phyloP scores from a whole-genome alignment of 2,888 invertebrate genomes.

The Euclidia mi region DNA sequence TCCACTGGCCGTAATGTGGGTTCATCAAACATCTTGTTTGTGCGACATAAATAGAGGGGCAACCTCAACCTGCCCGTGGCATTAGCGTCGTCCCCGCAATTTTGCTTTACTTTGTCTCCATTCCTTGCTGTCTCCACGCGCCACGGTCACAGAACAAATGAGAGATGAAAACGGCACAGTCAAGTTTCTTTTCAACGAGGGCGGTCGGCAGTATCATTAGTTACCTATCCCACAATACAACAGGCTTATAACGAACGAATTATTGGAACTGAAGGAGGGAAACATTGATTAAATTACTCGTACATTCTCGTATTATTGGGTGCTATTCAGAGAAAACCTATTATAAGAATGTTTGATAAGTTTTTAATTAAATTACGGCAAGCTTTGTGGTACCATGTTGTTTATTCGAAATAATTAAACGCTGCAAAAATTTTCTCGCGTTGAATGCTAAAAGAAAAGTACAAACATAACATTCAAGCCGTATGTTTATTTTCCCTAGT shows the following conservation, averaged over 20 bases:
- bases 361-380: slow-evolving; percentile 33
- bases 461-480: slow-evolving; percentile 75
- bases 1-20: slow-evolving; percentile 80
- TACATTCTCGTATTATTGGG: slow-evolving; percentile 27
- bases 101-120: slow-evolving; percentile 82
- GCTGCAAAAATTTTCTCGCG: slow-evolving; percentile 61
- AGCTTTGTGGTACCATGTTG: slow-evolving; percentile 6
- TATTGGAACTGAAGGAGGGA: slow-evolving; percentile 20
- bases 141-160: slow-evolving; percentile 73
- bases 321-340: slow-evolving; percentile 8
- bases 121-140: slow-evolving; percentile 71
- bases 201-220: slow-evolving; percentile 64
- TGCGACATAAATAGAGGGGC: slow-evolving; percentile 73
- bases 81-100: slow-evolving; percentile 75
- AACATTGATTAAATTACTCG: slow-evolving; percentile 37
- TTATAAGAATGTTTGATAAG: slow-evolving; percentile 27
- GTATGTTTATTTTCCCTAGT: slow-evolving; percentile 81
- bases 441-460: slow-evolving; percentile 64
- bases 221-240: slow-evolving; percentile 60
- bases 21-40: slow-evolving; percentile 87
- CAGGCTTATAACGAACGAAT: slow-evolving; percentile 28
- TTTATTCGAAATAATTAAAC: slow-evolving; percentile 49
- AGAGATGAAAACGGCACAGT: slow-evolving; percentile 71
- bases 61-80: slow-evolving; percentile 65
- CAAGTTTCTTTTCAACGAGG: slow-evolving; percentile 66